Evolutionary conservation across 2,888 invertebrate genomes (phyloP).

Genomic region (Microctonus hyperodae): DNA sequence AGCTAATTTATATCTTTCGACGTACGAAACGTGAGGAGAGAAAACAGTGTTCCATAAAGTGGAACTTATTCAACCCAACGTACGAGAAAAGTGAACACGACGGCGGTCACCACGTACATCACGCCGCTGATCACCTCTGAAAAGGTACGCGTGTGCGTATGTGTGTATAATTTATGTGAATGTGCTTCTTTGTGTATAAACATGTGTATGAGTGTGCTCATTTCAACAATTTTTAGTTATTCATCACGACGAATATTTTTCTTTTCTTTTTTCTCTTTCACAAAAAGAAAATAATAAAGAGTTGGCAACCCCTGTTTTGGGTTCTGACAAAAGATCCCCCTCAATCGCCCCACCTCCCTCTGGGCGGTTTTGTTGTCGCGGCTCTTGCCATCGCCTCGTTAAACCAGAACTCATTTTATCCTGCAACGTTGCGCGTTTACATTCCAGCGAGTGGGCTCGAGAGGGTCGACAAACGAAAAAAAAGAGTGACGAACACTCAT

Average conservation of each 20-base stretch:
- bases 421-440: conserved; percentile 1
- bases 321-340: conserved; percentile 35
- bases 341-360: too few relatives aligned
- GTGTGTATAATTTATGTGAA: conserved; percentile 47
- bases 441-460: conserved; percentile 15
- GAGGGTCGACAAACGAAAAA: not conserved
- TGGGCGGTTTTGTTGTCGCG: conserved; percentile 8
- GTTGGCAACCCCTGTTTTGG: conserved; percentile 12
- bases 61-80: conserved; percentile 20
- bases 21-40: not conserved
- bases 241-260: conserved; percentile 14
- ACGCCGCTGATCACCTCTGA: conserved; percentile 63
- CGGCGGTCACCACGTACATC: conserved; percentile 64
- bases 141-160: conserved; percentile 55
- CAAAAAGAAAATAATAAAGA: conserved; percentile 1
- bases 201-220: not conserved
- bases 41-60: conserved; percentile 24
- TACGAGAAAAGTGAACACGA: conserved; percentile 54
- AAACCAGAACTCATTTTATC: conserved; percentile 24
- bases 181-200: conserved; percentile 36
- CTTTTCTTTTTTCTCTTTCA: conserved; percentile 3
- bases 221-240: not conserved
- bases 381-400: conserved; percentile 15
- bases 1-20: not conserved
- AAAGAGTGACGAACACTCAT: conserved; percentile 6